Percentiles rank a stretch among this genome's conserved stretches.
Conservation (phyloP, 2,113 vertebrate species). For the Mirounga angustirostris region DNA sequence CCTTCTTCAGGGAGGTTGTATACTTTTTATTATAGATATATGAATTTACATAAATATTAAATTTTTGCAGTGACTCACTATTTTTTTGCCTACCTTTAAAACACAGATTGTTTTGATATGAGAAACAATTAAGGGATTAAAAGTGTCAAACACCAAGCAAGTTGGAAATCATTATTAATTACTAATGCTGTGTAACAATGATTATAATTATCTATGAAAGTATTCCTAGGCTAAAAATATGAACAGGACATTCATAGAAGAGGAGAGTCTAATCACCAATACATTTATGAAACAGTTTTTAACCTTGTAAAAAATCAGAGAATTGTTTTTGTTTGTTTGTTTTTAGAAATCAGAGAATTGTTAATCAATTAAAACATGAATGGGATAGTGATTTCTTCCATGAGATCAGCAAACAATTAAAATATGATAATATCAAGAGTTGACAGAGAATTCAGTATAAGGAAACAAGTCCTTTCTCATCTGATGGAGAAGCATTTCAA, state of each 20-base stretch:
- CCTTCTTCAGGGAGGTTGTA: accelerated
- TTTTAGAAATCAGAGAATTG: not conserved
- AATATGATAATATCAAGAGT: not conserved
- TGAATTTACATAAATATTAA: not conserved
- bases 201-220: not conserved
- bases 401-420: constrained; percentile 43
- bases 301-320: not conserved
- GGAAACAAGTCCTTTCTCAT: not conserved
- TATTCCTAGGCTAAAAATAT: not conserved
- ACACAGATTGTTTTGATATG: not conserved
- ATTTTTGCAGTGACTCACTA: not conserved
- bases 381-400: not conserved
- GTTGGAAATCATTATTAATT: constrained; percentile 47
- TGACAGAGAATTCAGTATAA: not conserved
- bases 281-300: not conserved
- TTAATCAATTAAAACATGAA: not conserved
- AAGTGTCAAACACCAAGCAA: not conserved
- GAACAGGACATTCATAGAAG: not conserved
- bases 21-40: not conserved
- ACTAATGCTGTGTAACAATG: not conserved
- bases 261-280: not conserved
- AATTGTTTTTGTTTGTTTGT: not conserved
- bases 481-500: not conserved
- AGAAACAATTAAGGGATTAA: not conserved
- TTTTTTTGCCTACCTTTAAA: not conserved